Evolutionary conservation across 2,113 vertebrate genomes (phyloP).

Genomic region (Amphiprion ocellaris): DNA sequence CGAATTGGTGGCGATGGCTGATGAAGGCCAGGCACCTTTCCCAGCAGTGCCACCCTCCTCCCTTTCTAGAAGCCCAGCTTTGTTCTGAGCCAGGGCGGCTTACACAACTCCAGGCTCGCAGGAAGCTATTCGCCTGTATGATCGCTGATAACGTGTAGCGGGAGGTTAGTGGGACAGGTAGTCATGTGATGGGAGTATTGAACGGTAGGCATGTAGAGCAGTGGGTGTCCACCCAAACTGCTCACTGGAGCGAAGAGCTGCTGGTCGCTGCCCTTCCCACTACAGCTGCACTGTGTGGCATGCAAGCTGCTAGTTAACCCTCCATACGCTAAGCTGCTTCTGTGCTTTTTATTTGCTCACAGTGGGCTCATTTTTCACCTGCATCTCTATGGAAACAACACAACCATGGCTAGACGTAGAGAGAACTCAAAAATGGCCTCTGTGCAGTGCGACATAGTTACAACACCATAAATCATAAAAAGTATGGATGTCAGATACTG

Average conservation of each 20-base stretch:
- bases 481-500: too few relatives aligned
- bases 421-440: too few relatives aligned
- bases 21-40: conserved; percentile 70
- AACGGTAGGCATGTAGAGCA: conserved; percentile 32
- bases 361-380: too few relatives aligned
- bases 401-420: too few relatives aligned
- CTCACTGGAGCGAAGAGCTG: conserved; percentile 28
- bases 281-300: conserved; percentile 14
- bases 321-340: too few relatives aligned
- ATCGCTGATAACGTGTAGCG: conserved; percentile 52
- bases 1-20: conserved; percentile 62
- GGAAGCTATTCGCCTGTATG: conserved; percentile 44
- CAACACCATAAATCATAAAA: too few relatives aligned
- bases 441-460: too few relatives aligned
- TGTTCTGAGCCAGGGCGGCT: conserved; percentile 51
- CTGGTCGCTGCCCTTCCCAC: background rate
- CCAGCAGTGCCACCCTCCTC: conserved; percentile 55
- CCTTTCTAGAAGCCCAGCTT: conserved; percentile 33
- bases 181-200: conserved; percentile 57
- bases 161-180: conserved; percentile 63
- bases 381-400: too few relatives aligned
- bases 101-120: conserved; percentile 39
- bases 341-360: too few relatives aligned
- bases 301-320: background rate
- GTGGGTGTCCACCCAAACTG: conserved; percentile 13